Base-by-base conservation (phyloP, 2,888 invertebrate species). In the Serripes groenlandicus region DNA sequence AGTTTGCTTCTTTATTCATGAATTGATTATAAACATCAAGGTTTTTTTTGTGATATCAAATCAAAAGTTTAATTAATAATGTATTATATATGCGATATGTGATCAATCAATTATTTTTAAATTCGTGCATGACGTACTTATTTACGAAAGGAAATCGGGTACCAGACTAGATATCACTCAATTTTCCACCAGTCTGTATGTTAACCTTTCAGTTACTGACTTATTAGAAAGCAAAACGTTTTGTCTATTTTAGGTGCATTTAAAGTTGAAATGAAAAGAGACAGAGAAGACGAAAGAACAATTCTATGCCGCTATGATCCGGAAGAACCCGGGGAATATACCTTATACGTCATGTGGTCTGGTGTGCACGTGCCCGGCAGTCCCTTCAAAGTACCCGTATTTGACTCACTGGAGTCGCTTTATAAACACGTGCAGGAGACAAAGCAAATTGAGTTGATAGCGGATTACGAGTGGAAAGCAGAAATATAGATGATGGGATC, bases 261-360 rank as follows among this genome's bases (percentile, higher is more conserved):
- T 96, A 96, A 99, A 90, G 99, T 99, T 4, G 99, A 99, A 95
- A 99, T 99, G 99, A 98, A 98, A 94, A 96, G 99, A 21, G 99
- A 99, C 95, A 98, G 97, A 92, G 98, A 99, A 95, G 98, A 98
- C 93, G 99, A 99, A 94, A 96, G 99, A 90, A 99, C 99, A 52
- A 99, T 99, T 94, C 96, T 99, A 75, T 99, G 99, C 96, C 98
- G 98, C 95, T 99, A 98, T 95, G 99, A 99, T 95, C 99, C 99
- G 79, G 98, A 98, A 76, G 99, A 99, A 76, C 98, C 99, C 3
- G 99, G 99, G 49, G 99, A 99, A 95, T 99, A 99, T 95, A 96
- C 98, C 79, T 98, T 99, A 34, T 98, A 98, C 94, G 98, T 98
- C 1, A 97, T 97, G 94, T 99, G 99, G 99, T 99, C 99, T 5